A percentile compares a stretch with the other conserved stretches of the same genome.
phyloP scores from a whole-genome alignment of 2,797 vertebrate genomes.

The Artibeus lituratus region DNA sequence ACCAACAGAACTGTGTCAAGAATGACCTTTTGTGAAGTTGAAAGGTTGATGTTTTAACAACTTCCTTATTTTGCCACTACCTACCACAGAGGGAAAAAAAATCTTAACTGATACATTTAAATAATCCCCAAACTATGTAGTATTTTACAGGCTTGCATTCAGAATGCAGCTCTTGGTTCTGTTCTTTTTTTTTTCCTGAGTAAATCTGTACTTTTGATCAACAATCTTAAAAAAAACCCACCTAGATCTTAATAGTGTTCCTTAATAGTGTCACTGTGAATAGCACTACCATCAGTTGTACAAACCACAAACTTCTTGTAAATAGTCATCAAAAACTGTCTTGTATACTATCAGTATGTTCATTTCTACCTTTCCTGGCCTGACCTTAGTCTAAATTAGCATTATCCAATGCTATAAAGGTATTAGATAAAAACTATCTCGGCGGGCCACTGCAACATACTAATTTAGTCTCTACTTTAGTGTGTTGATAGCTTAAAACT shows the following conservation, averaged over 20 bases:
- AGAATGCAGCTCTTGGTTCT: not conserved
- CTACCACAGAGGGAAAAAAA: not conserved
- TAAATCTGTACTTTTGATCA: not conserved
- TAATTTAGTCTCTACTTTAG: not conserved
- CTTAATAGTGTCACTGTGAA: not conserved
- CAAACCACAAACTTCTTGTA: not conserved
- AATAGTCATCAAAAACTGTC: not conserved
- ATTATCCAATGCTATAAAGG: not conserved
- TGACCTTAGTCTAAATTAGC: not conserved
- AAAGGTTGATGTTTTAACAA: too few species aligned
- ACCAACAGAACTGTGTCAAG: not conserved
- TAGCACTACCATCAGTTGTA: not conserved
- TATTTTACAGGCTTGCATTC: not conserved
- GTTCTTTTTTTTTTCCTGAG: not conserved
- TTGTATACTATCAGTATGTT: not conserved
- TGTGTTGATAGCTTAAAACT: not conserved
- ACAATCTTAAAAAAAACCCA: not conserved
- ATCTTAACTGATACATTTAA: not conserved
- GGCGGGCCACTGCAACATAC: not conserved
- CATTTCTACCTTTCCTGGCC: not conserved
- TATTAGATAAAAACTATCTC: not conserved
- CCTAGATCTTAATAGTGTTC: not conserved
- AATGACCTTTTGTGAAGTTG: not conserved
- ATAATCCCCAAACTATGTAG: not conserved
- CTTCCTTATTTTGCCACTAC: not conserved